Base-by-base conservation (phyloP, 2,113 vertebrate species). In the Indicator indicator region DNA sequence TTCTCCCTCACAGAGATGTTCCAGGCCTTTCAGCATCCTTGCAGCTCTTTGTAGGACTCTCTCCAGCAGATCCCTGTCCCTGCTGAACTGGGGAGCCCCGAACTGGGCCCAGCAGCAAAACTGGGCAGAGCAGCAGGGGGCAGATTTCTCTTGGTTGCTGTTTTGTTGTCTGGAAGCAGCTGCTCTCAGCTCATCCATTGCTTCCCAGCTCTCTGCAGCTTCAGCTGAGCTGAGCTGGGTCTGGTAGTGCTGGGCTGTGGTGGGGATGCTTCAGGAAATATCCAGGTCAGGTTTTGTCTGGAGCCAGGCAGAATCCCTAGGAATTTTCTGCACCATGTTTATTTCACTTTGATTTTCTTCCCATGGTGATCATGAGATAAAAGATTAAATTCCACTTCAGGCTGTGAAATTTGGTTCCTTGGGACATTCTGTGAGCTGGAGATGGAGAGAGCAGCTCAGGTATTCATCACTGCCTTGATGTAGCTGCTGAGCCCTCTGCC, bases 261-360 rank as follows among this genome's bases (percentile, higher is more conserved):
- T 59, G 64, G 32, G 69, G 62, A 81, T 75, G 55, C 67, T 92
- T 84, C 84, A 79, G 58, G 75, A 87, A 95, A 92, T 55, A 83
- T 9, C 5, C 9, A 82, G 44, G 77, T 62, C 74, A 65, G 74
- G 54, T 67, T 93, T 96, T 67, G 46, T n/a, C 68, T 62, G 27
- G 64, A 50, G 42, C 46, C 48, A 86, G 70, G 64, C 63, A 72
- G 72, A 93, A 90, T 82, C 70, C 77, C 70, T 62, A 28, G 67
- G 67, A 93, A 84, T 78, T 93, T 79, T 82, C 86, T 88, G 69
- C 67, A 91, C 85, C 75, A 56, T 83, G 89, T 91, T 88, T 96
- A 84, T 88, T 96, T 94, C 73, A 23, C 58, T 96, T 88, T 72
- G 78, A 94, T 96, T 92, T 91, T 85, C 63, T 84, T 78, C 64